Conservation (phyloP, 2,797 vertebrate species). For the Liasis olivaceus region DNA sequence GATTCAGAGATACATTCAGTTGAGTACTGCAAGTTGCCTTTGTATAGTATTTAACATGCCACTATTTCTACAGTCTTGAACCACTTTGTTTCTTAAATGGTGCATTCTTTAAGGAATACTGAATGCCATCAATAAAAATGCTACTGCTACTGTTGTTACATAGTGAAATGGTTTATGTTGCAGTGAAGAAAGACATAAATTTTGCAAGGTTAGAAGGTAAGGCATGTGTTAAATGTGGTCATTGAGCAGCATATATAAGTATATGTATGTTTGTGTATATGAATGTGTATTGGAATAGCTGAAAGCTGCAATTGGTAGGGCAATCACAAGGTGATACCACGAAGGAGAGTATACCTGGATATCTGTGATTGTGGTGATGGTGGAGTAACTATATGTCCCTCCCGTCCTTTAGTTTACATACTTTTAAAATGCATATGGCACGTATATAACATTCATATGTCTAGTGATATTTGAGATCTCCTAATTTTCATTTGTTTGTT, state of each 20-base stretch:
- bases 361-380: background rate
- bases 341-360: background rate
- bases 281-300: background rate
- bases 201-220: background rate
- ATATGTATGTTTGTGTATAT: background rate
- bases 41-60: background rate
- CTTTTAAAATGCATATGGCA: background rate
- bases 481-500: slow-evolving; percentile 14
- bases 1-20: background rate
- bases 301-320: background rate
- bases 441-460: too few species aligned
- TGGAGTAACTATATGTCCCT: background rate
- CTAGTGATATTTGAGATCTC: background rate
- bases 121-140: background rate
- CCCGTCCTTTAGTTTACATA: background rate
- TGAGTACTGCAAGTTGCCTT: background rate
- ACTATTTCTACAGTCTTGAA: background rate
- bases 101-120: too few species aligned
- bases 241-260: background rate
- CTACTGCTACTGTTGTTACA: too few species aligned
- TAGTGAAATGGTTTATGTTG: background rate
- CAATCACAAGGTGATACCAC: background rate
- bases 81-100: background rate
- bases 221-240: too few species aligned
- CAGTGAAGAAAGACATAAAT: background rate